A percentile compares a stretch with the other conserved stretches of the same genome.
These are phyloP conservation scores for Camptogramma bilineatum DNA, from an alignment of 2,888 invertebrate species.

Conservation along the genomic window DNA sequence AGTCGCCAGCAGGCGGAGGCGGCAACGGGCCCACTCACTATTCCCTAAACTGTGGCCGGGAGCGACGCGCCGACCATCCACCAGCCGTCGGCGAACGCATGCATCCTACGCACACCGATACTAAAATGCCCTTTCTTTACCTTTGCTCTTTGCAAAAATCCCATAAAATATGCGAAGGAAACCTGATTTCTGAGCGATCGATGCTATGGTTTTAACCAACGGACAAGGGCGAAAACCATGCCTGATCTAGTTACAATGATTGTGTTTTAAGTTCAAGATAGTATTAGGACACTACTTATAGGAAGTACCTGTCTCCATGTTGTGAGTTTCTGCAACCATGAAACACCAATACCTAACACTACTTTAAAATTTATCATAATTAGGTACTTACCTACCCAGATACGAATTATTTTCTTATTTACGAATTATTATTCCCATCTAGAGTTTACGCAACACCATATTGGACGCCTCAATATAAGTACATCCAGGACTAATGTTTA, in stretches of 20 bases:
- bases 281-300: too few relatives aligned
- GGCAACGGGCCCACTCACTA: conserved; percentile 1
- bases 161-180: conserved; percentile 8
- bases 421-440: too few relatives aligned
- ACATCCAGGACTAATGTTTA: not conserved
- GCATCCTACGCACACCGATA: conserved; percentile 41
- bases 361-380: too few relatives aligned
- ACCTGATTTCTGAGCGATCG: not conserved
- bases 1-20: conserved; percentile 20
- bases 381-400: too few relatives aligned
- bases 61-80: conserved; percentile 3
- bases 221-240: not conserved
- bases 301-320: too few relatives aligned
- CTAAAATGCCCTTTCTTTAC: conserved; percentile 48
- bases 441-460: too few relatives aligned
- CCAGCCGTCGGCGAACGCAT: conserved; percentile 9
- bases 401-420: too few relatives aligned
- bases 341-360: too few relatives aligned
- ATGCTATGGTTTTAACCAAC: not conserved
- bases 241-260: too few relatives aligned
- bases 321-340: too few relatives aligned
- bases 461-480: too few relatives aligned
- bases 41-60: conserved; percentile 7
- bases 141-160: conserved; percentile 29
- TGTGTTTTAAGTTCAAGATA: too few relatives aligned